Percentiles rank a stretch among this genome's conserved stretches.
Conservation (phyloP, 2,888 invertebrate genomes). For the Pristionchus japonicus region DNA sequence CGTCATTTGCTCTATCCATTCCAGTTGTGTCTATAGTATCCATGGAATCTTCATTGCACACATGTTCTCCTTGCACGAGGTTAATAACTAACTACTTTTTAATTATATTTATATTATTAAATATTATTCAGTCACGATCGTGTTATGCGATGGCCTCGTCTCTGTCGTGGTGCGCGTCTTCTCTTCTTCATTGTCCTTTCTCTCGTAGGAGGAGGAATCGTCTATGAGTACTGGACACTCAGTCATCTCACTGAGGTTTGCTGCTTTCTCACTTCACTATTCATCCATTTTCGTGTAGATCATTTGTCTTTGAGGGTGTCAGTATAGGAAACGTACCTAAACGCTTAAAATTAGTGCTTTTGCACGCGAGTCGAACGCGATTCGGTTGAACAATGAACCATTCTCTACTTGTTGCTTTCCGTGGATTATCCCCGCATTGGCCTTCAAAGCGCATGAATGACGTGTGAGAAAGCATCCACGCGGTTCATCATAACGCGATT, state of each 20-base stretch:
- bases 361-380: neutral
- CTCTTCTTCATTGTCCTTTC: neutral
- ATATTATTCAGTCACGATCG: neutral
- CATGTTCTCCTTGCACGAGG: neutral
- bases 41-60: neutral
- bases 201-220: neutral
- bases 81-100: neutral
- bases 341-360: no score
- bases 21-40: neutral
- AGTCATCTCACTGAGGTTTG: neutral
- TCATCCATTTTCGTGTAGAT: no score
- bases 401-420: neutral
- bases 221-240: conserved; percentile 11
- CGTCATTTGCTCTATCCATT: neutral
- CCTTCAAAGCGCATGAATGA: neutral
- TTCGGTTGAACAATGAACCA: neutral
- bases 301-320: no score
- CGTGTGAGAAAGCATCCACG: neutral
- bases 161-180: neutral
- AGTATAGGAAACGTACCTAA: no score
- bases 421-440: neutral
- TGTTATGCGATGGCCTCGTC: conserved; percentile 30
- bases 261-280: neutral
- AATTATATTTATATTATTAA: neutral
- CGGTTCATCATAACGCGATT: no score